Percentiles rank a stretch among this genome's conserved stretches.
These are phyloP conservation scores for Andrena fulva DNA, from an alignment of 2,888 invertebrate genomes.

Conservation along the genomic window DNA sequence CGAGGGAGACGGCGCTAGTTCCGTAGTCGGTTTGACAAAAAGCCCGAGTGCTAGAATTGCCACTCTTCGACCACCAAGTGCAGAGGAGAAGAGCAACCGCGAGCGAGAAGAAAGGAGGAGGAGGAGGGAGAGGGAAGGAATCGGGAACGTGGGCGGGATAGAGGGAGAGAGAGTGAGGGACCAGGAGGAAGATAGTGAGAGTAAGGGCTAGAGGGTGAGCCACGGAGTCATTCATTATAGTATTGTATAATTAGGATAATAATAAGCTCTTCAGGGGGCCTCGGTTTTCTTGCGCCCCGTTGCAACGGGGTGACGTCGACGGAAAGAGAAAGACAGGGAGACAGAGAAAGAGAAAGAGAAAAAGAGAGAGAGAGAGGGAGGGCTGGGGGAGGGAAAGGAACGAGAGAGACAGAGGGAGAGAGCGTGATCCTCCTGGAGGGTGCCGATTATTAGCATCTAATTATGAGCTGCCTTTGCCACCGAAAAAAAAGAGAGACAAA, in stretches of 20 bases:
- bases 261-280: constrained; percentile 82
- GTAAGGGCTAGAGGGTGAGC: constrained; percentile 70
- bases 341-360: constrained; percentile 63
- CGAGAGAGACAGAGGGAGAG: constrained; percentile 51
- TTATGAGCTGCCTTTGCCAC: constrained; percentile 74
- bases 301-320: constrained; percentile 72
- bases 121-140: constrained; percentile 62
- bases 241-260: constrained; percentile 85
- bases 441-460: constrained; percentile 83
- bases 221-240: constrained; percentile 81
- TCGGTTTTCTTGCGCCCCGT: constrained; percentile 80
- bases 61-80: constrained; percentile 83
- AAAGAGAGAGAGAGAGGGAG: constrained; percentile 30
- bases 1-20: constrained; percentile 80
- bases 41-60: constrained; percentile 84
- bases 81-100: constrained; percentile 77
- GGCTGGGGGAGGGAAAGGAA: constrained; percentile 34
- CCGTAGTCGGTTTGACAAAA: constrained; percentile 81
- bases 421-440: constrained; percentile 66
- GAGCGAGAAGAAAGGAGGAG: constrained; percentile 65
- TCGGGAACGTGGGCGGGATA: constrained; percentile 60
- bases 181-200: constrained; percentile 62
- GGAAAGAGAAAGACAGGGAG: constrained; percentile 52
- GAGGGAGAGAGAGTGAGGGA: constrained; percentile 32
- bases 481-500: constrained; percentile 50